Evolutionary conservation across 2,888 invertebrate genomes (phyloP), one percentile per base, ranked within the genome.

Genomic region (Tinea semifulvella): DNA sequence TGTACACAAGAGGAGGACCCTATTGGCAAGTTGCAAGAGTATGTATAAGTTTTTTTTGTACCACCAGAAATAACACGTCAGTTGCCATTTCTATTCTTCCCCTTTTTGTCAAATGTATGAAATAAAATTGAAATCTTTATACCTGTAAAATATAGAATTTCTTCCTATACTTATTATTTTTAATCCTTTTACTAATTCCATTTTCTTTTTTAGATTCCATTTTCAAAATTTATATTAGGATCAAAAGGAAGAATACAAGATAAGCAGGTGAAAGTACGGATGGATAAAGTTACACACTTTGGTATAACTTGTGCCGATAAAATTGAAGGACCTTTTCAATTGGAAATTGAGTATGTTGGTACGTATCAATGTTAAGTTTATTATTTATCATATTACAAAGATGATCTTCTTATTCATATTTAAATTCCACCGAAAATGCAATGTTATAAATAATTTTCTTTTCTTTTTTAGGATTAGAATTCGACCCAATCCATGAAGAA

Each of bases 1-100:
- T 99, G 3, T 94, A 88, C 63, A 99, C 99, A 0, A 86, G 97
- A 70, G 99, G 99, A 27, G 98, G 98, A 0, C 99, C 99, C 0
- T 98, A 99, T 65, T 99, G 99, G 99, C 98, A 99, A 80, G 76
- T 87, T 49, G 87, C 90, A 18, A 93, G 89, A 84, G 93, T 93
- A 71, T 60, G 39, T 16, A 39, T 28, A 31, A 7, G 11, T 31
- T 13, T 31, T n/a, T n/a, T n/a, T n/a, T n/a, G n/a, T n/a, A n/a
- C n/a, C n/a, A n/a, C n/a, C n/a, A n/a, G n/a, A n/a, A n/a, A n/a
- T n/a, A n/a, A n/a, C n/a, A n/a, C n/a, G n/a, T n/a, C n/a, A n/a
- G n/a, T n/a, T n/a, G n/a, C n/a, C n/a, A n/a, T n/a, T n/a, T n/a
- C n/a, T n/a, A n/a, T n/a, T n/a, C n/a, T n/a, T n/a, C n/a, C n/a